These are phyloP conservation scores for Misgurnus anguillicaudatus DNA, from an alignment of 2,113 vertebrate genomes.

Conservation along the genomic window DNA sequence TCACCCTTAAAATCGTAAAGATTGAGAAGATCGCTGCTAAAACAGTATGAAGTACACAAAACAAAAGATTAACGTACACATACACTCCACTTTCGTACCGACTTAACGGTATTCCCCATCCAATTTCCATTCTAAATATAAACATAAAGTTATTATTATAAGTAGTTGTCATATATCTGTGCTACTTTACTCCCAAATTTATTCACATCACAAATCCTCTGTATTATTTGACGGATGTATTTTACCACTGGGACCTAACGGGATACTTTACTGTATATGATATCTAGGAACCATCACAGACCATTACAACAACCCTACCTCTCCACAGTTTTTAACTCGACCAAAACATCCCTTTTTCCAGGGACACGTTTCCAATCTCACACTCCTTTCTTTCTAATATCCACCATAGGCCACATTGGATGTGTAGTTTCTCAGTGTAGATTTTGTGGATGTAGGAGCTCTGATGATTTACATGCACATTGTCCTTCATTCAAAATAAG, in stretches of 20 bases:
- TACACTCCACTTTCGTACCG: too few species aligned
- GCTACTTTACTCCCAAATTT: conserved; percentile 4
- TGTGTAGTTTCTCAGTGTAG: conserved; percentile 8
- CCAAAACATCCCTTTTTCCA: conserved; percentile 49
- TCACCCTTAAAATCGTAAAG: conserved; percentile 40
- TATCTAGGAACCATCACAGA: conserved; percentile 39
- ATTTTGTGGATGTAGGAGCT: conserved; percentile 17
- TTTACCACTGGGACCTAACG: conserved; percentile 56
- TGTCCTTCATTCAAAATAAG: neutral
- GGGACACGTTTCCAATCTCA: neutral
- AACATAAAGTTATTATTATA: neutral
- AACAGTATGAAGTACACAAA: conserved; percentile 39
- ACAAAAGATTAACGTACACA: too few species aligned
- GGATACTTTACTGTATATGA: conserved; percentile 20
- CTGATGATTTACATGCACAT: neutral
- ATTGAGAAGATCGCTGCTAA: conserved; percentile 60
- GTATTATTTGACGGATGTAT: conserved; percentile 18
- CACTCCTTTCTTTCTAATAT: neutral
- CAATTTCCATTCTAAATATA: conserved; percentile 18
- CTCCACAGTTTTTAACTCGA: conserved; percentile 57
- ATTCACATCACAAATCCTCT: neutral
- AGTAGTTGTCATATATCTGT: neutral
- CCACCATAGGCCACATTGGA: conserved; percentile 5
- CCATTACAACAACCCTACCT: conserved; percentile 74
- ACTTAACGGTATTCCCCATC: neutral